Percentiles rank a stretch among this genome's conserved stretches.
These are phyloP conservation scores for Drosophila rellima DNA, from an alignment of 2,888 invertebrate species.

Conservation along the genomic window DNA sequence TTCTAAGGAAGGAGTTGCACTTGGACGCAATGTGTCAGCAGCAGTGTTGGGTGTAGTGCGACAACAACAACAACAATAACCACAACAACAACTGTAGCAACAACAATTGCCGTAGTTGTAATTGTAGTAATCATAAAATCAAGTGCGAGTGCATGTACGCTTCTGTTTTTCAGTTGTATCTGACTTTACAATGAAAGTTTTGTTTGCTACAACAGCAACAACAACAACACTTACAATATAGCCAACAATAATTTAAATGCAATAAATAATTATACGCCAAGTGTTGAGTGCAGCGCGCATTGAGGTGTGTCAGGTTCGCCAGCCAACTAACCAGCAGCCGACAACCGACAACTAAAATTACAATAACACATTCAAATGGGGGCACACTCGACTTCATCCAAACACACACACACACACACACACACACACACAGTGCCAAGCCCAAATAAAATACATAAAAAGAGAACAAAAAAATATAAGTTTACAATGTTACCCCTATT, in stretches of 20 bases:
- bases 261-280: constrained; percentile 82
- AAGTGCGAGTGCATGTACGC: constrained; percentile 75
- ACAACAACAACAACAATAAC: constrained; percentile 32
- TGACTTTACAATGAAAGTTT: constrained; percentile 64
- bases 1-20: constrained; percentile 51
- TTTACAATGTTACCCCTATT: constrained; percentile 22
- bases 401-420: constrained; percentile 14
- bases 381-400: constrained; percentile 37
- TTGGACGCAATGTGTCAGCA: constrained; percentile 53
- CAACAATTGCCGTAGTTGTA: constrained; percentile 42
- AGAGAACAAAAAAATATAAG: constrained; percentile 13
- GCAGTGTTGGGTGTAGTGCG: constrained; percentile 16
- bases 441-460: constrained; percentile 43
- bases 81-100: constrained; percentile 34
- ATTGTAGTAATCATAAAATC: constrained; percentile 81
- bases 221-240: constrained; percentile 47
- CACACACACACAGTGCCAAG: constrained; percentile 44
- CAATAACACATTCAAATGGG: constrained; percentile 67
- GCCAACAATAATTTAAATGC: constrained; percentile 82
- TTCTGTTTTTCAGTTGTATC: constrained; percentile 25
- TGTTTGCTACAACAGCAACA: constrained; percentile 52
- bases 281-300: constrained; percentile 81
- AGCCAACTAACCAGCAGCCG: constrained; percentile 58
- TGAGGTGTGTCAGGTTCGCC: constrained; percentile 75
- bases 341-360: constrained; percentile 53